Percentiles rank a stretch among this genome's conserved stretches.
Evolutionary conservation across 2,113 vertebrate species (phyloP).

Genomic region (Lontra canadensis): DNA sequence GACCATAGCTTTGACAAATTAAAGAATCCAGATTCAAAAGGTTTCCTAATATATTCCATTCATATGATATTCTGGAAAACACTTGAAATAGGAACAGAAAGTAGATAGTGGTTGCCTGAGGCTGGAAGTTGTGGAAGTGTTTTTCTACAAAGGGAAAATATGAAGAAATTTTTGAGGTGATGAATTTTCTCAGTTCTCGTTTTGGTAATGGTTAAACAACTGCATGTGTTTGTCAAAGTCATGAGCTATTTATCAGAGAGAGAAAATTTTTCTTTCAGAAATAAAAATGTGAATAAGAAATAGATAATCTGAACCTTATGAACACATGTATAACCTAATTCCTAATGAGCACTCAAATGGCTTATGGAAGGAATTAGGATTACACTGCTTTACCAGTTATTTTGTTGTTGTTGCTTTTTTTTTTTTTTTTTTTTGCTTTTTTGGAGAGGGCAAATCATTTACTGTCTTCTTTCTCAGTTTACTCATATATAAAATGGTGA

Average conservation of each 20-base stretch:
- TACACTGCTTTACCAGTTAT: not conserved
- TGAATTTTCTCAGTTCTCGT: not conserved
- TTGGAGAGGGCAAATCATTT: not conserved
- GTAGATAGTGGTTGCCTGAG: not conserved
- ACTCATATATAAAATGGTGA: not conserved
- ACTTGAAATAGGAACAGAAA: not conserved
- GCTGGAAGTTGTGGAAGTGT: not conserved
- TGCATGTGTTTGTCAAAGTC: not conserved
- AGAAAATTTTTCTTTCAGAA: not conserved
- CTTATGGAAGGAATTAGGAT: not conserved
- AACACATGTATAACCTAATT: not conserved
- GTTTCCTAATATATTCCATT: not conserved
- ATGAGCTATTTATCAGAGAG: not conserved
- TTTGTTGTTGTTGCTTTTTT: too few relatives aligned
- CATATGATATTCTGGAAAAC: not conserved
- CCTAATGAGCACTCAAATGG: not conserved
- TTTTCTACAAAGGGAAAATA: not conserved
- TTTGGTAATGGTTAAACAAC: not conserved
- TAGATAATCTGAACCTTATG: not conserved
- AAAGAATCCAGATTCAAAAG: not conserved
- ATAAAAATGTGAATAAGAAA: not conserved
- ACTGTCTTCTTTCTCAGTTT: not conserved
- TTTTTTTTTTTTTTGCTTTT: not conserved
- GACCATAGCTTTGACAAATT: not conserved
- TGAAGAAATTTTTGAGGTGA: not conserved